phyloP scores from a whole-genome alignment of 2,113 vertebrate genomes.

The Argyrosomus japonicus region DNA sequence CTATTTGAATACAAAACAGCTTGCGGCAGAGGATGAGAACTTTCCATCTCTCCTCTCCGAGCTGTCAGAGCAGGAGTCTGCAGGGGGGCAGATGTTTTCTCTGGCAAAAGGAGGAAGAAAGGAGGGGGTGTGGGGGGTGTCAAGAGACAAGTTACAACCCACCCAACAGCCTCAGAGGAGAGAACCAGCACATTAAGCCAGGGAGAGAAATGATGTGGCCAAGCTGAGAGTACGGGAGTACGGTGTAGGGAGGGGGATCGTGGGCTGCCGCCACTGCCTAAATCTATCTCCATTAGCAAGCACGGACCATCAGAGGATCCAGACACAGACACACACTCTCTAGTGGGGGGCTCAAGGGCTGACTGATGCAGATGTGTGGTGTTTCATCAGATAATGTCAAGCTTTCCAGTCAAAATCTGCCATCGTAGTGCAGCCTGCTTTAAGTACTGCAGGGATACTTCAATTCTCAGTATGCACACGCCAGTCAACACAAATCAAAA shows the following conservation, averaged over 20 bases:
- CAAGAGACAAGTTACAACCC: constrained; percentile 75
- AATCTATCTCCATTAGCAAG: constrained; percentile 80
- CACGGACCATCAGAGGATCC: constrained; percentile 66
- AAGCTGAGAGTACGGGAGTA: constrained; percentile 34
- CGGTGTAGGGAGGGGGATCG: not conserved
- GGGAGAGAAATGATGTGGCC: constrained; percentile 72
- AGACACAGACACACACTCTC: constrained; percentile 53
- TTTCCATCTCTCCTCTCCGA: constrained; percentile 72
- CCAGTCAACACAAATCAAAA: constrained; percentile 12
- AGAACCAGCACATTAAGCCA: constrained; percentile 73
- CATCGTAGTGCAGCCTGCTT: constrained; percentile 1
- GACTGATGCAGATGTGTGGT: constrained; percentile 56
- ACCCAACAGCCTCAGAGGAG: constrained; percentile 66
- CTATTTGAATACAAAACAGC: constrained; percentile 75
- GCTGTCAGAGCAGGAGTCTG: constrained; percentile 69
- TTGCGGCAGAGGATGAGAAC: constrained; percentile 65
- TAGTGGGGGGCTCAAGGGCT: constrained; percentile 54
- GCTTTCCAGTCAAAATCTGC: constrained; percentile 33
- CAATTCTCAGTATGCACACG: constrained; percentile 16
- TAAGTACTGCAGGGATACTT: not conserved
- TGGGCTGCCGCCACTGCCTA: constrained; percentile 39
- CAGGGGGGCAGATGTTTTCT: constrained; percentile 67
- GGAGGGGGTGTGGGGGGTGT: constrained; percentile 5
- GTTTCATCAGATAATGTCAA: constrained; percentile 64
- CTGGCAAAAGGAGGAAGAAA: constrained; percentile 48